Conservation (phyloP, 2,797 vertebrate genomes). For the Bradypodion ventrale region DNA sequence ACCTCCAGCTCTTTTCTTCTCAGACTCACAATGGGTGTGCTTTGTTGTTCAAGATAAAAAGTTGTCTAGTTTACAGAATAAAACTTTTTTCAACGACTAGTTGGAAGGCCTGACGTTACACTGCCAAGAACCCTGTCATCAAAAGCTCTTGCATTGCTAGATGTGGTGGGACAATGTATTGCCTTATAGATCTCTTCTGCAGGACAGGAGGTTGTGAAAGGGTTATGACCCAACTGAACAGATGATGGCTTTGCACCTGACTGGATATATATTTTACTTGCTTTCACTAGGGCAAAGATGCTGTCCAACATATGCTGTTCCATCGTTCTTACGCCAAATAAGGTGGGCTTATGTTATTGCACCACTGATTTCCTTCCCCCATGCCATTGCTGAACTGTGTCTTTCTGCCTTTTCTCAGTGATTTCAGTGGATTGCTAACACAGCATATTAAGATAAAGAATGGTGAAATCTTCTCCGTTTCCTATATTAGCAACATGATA, state of each 20-base stretch:
- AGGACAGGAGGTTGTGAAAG: not conserved
- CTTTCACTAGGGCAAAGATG: not conserved
- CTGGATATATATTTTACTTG: not conserved
- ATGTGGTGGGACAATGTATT: constrained; percentile 16
- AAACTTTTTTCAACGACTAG: constrained; percentile 28
- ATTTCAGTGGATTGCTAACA: not conserved
- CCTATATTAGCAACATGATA: not conserved
- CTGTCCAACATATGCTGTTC: not conserved
- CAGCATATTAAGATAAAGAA: not conserved
- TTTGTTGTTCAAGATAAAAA: constrained; percentile 62
- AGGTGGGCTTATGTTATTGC: not conserved
- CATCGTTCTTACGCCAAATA: not conserved
- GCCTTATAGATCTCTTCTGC: constrained; percentile 17
- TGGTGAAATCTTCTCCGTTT: not conserved
- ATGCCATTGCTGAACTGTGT: not conserved
- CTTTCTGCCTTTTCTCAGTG: not conserved
- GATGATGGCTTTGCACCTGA: constrained; percentile 20
- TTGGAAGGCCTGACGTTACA: constrained; percentile 48
- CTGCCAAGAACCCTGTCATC: constrained; percentile 36
- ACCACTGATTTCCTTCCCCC: not conserved
- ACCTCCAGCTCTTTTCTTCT: constrained; percentile 46
- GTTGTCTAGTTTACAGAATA: constrained; percentile 54
- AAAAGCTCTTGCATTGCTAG: constrained; percentile 39
- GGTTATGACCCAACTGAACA: constrained; percentile 5
- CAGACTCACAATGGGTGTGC: constrained; percentile 34